Conservation (phyloP, 2,113 vertebrate genomes). For the Atlantisia rogersi region DNA sequence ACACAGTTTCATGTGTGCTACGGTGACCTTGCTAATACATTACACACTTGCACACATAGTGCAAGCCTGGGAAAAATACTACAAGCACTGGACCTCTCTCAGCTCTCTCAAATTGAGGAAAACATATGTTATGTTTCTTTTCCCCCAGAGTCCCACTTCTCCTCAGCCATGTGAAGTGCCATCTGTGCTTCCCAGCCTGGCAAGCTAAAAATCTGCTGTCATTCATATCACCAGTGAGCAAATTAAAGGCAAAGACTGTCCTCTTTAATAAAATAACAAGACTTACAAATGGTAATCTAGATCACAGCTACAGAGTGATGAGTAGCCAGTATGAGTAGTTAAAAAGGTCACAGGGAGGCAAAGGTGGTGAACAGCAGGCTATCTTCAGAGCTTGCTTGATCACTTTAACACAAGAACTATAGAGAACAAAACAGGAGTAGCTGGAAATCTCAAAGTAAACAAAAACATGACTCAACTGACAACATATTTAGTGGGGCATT, state of each 20-base stretch:
- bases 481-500: neutral
- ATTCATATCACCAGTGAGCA: neutral
- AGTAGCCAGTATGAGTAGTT: neutral
- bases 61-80: neutral
- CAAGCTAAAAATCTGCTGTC: slow-evolving; percentile 28
- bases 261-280: neutral
- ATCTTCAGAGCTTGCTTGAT: neutral
- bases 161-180: slow-evolving; percentile 35
- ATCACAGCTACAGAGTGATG: neutral
- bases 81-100: neutral
- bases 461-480: neutral
- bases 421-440: neutral
- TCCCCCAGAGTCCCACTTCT: slow-evolving; percentile 41
- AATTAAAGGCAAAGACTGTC: slow-evolving; percentile 27
- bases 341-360: neutral
- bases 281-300: neutral
- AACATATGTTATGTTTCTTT: slow-evolving; percentile 7
- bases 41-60: neutral
- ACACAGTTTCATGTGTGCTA: neutral
- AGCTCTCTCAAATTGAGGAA: slow-evolving; percentile 18
- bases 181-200: slow-evolving; percentile 43
- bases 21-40: neutral
- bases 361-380: neutral
- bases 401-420: neutral
- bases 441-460: neutral